Base-by-base conservation (phyloP, 2,888 invertebrate genomes). In the Drosophila rellima region DNA sequence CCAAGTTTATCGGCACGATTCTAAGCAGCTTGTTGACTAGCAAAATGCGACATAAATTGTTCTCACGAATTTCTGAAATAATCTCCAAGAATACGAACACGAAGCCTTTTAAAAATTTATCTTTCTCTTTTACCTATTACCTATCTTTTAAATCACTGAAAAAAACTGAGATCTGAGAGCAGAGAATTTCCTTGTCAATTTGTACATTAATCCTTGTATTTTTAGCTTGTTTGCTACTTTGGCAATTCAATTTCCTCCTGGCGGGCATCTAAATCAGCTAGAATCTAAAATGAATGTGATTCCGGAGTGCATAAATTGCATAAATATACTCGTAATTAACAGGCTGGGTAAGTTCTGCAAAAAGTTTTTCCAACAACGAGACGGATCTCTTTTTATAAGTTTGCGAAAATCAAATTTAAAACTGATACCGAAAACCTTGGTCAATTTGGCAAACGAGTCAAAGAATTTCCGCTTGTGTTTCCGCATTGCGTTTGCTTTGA, bases 21-120 rank as follows among this genome's bases (percentile, higher is more conserved):
- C 63, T 75, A 66, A 74, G 78, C 80, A 77, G 79, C 77, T 71
- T 79, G 79, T 77, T 79, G 80, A 80, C 80, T 80, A 66, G 63
- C 61, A 51, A 74, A 80, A 64, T 77, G 70, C 40, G 52, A 56
- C 72, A 78, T 75, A 66, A 79, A 75, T 71, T 65, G 29, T 47
- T 13, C 69, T 48, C 56, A 57, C 39, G 17, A 50, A 20, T 37
- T 63, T 59, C 50, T 48, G 17, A 70, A 74, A 57, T 77, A 45
- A 63, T 80, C 35, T 45, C 65, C 31, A 20, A 7, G 42, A 42
- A 20, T n/a, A 3, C 13, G 7, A 42, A 5, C 5, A 51, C 66
- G 26, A 60, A 68, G 23, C 54, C 60, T 62, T 61, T 67, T 55
- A 8, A 26, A 59, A 78, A 56, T 72, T 66, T 31, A 61, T 63